Evolutionary conservation across 2,113 vertebrate genomes (phyloP).

Genomic region (Erpornis zantholeuca): DNA sequence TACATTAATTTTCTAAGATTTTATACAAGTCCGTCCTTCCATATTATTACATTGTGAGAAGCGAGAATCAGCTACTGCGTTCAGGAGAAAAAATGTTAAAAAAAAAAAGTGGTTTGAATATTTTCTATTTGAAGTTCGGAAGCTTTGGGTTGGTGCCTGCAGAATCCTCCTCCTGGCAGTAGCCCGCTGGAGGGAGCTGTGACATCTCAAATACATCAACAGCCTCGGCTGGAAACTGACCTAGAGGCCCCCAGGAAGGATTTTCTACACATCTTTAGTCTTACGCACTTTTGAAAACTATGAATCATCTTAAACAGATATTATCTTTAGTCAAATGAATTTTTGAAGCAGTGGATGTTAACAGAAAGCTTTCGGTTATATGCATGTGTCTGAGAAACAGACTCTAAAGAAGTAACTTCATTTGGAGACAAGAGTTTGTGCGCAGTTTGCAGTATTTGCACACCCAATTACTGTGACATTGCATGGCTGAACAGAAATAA

Average conservation of each 20-base stretch:
- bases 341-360: not conserved
- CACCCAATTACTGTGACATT: not conserved
- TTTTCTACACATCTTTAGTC: not conserved
- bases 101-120: not conserved
- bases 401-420: not conserved
- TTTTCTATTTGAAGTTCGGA: not conserved
- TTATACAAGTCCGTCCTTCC: not conserved
- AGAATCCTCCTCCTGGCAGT: not conserved
- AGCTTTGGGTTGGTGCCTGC: not conserved
- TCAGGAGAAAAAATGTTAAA: not conserved
- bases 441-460: not conserved
- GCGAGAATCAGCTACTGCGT: not conserved
- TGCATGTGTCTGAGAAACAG: not conserved
- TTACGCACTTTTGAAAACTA: not conserved
- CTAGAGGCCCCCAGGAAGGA: not conserved
- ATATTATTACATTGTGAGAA: not conserved
- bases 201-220: conserved; percentile 22
- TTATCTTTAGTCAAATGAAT: not conserved
- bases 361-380: not conserved
- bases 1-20: not conserved
- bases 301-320: not conserved
- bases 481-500: not conserved
- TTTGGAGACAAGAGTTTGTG: not conserved
- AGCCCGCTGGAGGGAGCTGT: conserved; percentile 45
- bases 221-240: not conserved